phyloP scores from a whole-genome alignment of 2,888 invertebrate genomes.

The Drosophila meridionalis region DNA sequence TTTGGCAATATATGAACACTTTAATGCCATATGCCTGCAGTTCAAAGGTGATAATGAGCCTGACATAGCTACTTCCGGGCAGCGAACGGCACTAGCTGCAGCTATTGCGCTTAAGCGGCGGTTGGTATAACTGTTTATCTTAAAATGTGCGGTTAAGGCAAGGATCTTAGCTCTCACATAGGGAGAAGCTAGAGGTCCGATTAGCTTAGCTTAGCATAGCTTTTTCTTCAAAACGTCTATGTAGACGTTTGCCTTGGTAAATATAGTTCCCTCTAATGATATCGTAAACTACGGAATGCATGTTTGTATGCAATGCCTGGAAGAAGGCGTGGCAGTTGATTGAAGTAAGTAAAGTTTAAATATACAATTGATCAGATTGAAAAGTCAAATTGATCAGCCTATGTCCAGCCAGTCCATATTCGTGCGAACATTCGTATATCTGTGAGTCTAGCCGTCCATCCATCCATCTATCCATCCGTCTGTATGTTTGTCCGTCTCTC shows the following conservation, averaged over 20 bases:
- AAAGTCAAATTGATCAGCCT: neutral
- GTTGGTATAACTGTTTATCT: neutral
- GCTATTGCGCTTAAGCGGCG: neutral
- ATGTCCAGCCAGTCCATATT: no score
- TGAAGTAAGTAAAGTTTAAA: neutral
- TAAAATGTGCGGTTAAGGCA: neutral
- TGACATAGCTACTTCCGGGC: neutral
- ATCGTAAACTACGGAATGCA: neutral
- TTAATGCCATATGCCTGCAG: constrained; percentile 31
- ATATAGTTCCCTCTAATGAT: neutral
- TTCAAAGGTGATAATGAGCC: constrained; percentile 38
- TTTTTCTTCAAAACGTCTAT: no score
- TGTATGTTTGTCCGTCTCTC: neutral
- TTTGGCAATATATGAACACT: constrained; percentile 46
- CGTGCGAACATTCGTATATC: neutral
- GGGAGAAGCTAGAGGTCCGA: no score
- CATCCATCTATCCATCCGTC: neutral
- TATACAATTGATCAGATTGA: neutral
- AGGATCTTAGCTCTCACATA: neutral
- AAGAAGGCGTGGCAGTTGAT: neutral
- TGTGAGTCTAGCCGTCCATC: neutral
- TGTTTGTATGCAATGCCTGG: no score
- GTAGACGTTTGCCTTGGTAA: neutral
- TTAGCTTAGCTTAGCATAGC: neutral
- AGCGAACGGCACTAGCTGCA: neutral